Evolutionary conservation across 2,113 vertebrate species (phyloP), one percentile per base, ranked within the genome.

Genomic region (Crotalus horridus): DNA sequence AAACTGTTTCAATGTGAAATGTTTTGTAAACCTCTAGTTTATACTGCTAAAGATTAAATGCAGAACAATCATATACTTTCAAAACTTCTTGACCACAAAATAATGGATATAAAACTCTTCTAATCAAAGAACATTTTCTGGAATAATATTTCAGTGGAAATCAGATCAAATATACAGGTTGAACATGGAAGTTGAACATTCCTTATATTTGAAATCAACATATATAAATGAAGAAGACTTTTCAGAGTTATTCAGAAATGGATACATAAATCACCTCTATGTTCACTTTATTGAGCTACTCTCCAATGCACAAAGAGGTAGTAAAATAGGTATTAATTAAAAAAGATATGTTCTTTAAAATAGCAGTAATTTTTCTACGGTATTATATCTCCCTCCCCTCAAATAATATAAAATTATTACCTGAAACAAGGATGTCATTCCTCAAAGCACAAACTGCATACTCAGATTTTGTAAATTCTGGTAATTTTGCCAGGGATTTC

Each of bases 351-450:
- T 13, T 51, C 12, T 89, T 39, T 89, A 53, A 81, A 90, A 81
- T 39, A 51, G 24, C 23, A 69, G 46, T 23, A 39, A 13, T 26
- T 87, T 13, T 53, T 53, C 12, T 43, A 51, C 1, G 48, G 48
- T 51, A 26, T 87, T 69, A 48, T 2, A 53, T 4, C 48, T 11
- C 86, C 8, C 11, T 48, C 48, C 48, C 24, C 21, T 20, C 0
- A 24, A 6, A 48, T 33, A 64, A 20, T 64, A 61, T 46, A 89
- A 85, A 89, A 54, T 91, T 91, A 97, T 98, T 97, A 99, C 99
- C 99, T 98, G 99, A 99, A 94, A 99, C 99, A 92, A 99, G 98
- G 92, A 99, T 99, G 95, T 99, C 99, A 88, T 99, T 99, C 96
- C 99, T 98, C 13, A 99, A 98, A 88, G 99, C 98, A 9, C 99